Evolutionary conservation across 2,113 vertebrate genomes (phyloP), one percentile per base, ranked within the genome.

Genomic region (Dipodomys ordii): DNA sequence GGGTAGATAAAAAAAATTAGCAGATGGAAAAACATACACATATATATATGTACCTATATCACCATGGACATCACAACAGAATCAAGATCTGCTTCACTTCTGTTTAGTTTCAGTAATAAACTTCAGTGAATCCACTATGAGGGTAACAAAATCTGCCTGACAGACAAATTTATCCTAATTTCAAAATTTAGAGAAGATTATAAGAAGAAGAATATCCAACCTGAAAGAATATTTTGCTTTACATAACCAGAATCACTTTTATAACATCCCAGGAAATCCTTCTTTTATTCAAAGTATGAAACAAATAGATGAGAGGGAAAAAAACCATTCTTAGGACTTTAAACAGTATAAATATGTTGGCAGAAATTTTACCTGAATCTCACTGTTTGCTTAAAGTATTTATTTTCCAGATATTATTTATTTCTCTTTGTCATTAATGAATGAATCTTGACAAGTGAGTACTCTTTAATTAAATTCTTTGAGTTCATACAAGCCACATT

Each of bases 231-330:
- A 39, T 88, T 53, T 92, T 4, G n/a, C 83, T 77, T 92, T 69
- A 71, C 80, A 94, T 67, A 19, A 72, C 28, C 67, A 81, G 35
- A 82, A 95, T 77, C 9, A 57, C 67, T 44, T 89, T 90, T 81
- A 53, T 68, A 16, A 39, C 83, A 30, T 90, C 64, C 28, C 74
- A 65, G 49, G 39, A 94, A 92, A 67, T 3, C 3, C 6, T 81
- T 88, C 16, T 62, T 16, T 83, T 87, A 62, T 83, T 57, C 30
- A 82, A 77, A 11, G 5, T 65, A 83, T 18, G 27, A 88, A 91
- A 12, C 27, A 90, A 73, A 91, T 19, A 64, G 32, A 78, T 53
- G 25, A 84, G 16, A 4, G 35, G 35, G 91, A 69, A 67, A 4
- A 57, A 49, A 49, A 49, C 3, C 39, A 13, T 19, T 88, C 87